These are phyloP conservation scores for Marronus borbonicus DNA, from an alignment of 2,888 invertebrate species.

Conservation along the genomic window DNA sequence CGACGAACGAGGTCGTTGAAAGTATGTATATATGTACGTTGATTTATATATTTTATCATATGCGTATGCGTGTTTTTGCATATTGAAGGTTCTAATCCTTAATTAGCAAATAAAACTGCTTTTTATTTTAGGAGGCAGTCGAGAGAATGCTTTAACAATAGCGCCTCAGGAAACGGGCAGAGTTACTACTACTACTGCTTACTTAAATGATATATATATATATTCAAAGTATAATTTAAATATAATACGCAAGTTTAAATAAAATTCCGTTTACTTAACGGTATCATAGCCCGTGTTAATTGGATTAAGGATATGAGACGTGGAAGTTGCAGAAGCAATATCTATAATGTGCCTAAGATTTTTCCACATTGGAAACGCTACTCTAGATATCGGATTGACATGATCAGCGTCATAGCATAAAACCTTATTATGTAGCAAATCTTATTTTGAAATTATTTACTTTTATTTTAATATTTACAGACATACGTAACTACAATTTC, in stretches of 20 bases:
- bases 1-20: slow-evolving; percentile 17
- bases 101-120: no score
- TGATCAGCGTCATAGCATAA: no score
- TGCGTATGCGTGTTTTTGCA: slow-evolving; percentile 9
- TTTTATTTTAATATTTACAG: no score
- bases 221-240: no score
- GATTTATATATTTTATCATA: slow-evolving; percentile 2
- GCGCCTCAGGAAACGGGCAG: no score
- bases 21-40: not conserved
- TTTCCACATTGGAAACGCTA: not conserved
- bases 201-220: no score
- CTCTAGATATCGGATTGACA: not conserved
- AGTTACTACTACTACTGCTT: no score
- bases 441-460: no score
- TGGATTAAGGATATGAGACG: not conserved
- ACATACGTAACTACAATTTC: no score
- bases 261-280: not conserved
- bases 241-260: not conserved
- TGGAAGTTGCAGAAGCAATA: not conserved
- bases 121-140: not conserved
- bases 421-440: no score
- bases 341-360: not conserved
- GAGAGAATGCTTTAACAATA: not conserved
- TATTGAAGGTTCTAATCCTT: not conserved
- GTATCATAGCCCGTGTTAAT: not conserved